These are phyloP conservation scores for Criorhina ranunculi DNA, from an alignment of 2,888 invertebrate species.

Conservation along the genomic window DNA sequence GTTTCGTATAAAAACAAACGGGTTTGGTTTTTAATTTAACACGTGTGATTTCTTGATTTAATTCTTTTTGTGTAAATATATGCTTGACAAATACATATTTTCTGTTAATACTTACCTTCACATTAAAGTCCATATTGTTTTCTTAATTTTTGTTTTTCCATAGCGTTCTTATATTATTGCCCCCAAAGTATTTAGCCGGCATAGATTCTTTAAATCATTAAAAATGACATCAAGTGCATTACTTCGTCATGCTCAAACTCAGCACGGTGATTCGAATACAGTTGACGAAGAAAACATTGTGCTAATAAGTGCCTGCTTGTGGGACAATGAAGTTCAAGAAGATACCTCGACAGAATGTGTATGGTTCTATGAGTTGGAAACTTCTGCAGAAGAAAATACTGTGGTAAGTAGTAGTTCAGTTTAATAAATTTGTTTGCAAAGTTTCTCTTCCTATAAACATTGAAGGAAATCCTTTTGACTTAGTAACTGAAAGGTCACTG, in stretches of 20 bases:
- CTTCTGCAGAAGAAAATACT: constrained; percentile 7
- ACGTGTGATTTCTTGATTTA: background rate
- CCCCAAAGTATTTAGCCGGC: background rate
- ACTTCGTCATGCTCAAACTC: constrained; percentile 80
- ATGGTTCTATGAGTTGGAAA: constrained; percentile 78
- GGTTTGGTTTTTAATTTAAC: background rate
- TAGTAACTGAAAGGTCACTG: no score
- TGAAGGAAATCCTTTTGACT: no score
- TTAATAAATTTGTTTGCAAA: no score
- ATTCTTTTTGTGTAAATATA: no score
- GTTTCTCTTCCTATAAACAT: no score
- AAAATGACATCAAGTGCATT: constrained; percentile 65
- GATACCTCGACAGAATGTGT: constrained; percentile 67
- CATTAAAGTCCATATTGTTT: background rate
- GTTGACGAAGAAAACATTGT: constrained; percentile 81
- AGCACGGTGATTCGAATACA: constrained; percentile 79
- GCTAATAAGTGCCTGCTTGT: constrained; percentile 78
- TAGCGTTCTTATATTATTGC: constrained; percentile 30
- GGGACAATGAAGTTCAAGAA: constrained; percentile 21
- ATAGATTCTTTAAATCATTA: constrained; percentile 25
- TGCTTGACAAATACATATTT: no score
- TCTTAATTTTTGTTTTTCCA: constrained; percentile 9
- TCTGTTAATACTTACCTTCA: no score
- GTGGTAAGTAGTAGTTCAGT: constrained; percentile 45
- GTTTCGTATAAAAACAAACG: background rate